Percentiles rank a stretch among this genome's conserved stretches.
phyloP scores from a whole-genome alignment of 2,113 vertebrate species.

The Channa argus region DNA sequence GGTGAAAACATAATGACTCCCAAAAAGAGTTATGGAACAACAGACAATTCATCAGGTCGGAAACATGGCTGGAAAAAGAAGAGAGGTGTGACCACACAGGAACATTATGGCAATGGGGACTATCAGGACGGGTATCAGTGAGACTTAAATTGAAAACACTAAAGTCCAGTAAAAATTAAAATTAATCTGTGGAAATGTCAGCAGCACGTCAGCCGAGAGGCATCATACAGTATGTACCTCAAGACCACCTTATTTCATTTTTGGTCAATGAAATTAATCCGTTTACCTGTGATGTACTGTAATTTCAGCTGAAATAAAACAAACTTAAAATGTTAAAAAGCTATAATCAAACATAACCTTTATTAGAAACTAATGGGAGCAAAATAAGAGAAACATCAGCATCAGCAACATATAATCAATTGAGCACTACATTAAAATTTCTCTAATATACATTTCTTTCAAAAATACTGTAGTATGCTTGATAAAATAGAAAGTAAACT shows the following conservation, averaged over 20 bases:
- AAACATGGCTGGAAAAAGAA: conserved; percentile 86
- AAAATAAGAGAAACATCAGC: background rate
- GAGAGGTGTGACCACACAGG: conserved; percentile 82
- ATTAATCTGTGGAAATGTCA: conserved; percentile 9
- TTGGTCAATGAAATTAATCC: background rate
- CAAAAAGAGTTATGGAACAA: conserved; percentile 89
- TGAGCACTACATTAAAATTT: too few relatives aligned
- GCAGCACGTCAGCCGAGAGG: background rate
- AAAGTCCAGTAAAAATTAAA: conserved; percentile 4
- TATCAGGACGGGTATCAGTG: conserved; percentile 86
- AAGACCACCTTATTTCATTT: conserved; percentile 32
- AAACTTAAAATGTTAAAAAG: background rate
- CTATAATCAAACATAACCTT: background rate
- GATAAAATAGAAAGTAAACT: background rate
- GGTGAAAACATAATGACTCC: conserved; percentile 81
- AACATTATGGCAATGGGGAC: conserved; percentile 86
- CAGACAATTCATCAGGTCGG: conserved; percentile 81
- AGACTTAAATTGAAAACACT: conserved; percentile 52
- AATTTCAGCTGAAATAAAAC: background rate
- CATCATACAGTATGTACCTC: conserved; percentile 35
- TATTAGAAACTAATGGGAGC: background rate
- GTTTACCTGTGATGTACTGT: conserved; percentile 17
- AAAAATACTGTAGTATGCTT: conserved; percentile 3
- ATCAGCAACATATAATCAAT: background rate
- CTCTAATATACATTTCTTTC: too few relatives aligned